Conservation (phyloP, 2,113 vertebrate genomes). For the Melanerpes aurifrons region DNA sequence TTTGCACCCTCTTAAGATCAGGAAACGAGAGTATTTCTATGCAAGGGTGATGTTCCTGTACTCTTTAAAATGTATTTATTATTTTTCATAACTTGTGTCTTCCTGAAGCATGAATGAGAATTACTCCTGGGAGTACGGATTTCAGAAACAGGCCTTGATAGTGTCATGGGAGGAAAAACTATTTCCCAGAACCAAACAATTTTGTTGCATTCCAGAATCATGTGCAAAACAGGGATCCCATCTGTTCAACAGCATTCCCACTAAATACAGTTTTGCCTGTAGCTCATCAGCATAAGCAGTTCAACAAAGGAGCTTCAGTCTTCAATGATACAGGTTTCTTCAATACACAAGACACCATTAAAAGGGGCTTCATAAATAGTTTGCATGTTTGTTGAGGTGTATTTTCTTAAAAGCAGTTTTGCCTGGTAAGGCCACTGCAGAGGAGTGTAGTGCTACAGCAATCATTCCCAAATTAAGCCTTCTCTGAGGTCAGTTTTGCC, state of each 20-base stretch:
- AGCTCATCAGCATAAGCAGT: neutral
- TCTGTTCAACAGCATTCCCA: constrained; percentile 56
- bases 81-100: neutral
- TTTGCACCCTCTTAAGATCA: neutral
- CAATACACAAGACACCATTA: neutral
- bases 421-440: neutral
- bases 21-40: constrained; percentile 8
- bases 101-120: neutral
- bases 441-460: neutral
- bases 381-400: neutral
- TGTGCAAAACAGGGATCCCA: constrained; percentile 59
- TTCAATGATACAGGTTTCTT: constrained; percentile 8
- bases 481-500: neutral
- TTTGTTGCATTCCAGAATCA: constrained; percentile 73
- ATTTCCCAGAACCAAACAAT: constrained; percentile 69
- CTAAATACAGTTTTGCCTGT: constrained; percentile 11
- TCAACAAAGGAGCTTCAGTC: constrained; percentile 39
- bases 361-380: neutral
- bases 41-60: neutral
- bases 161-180: constrained; percentile 48
- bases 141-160: constrained; percentile 33
- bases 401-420: neutral
- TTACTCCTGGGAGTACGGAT: neutral
- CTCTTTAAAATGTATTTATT: neutral
- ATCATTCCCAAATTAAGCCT: neutral